These are phyloP conservation scores for Lutjanus erythropterus DNA, from an alignment of 2,113 vertebrate species.

Conservation along the genomic window DNA sequence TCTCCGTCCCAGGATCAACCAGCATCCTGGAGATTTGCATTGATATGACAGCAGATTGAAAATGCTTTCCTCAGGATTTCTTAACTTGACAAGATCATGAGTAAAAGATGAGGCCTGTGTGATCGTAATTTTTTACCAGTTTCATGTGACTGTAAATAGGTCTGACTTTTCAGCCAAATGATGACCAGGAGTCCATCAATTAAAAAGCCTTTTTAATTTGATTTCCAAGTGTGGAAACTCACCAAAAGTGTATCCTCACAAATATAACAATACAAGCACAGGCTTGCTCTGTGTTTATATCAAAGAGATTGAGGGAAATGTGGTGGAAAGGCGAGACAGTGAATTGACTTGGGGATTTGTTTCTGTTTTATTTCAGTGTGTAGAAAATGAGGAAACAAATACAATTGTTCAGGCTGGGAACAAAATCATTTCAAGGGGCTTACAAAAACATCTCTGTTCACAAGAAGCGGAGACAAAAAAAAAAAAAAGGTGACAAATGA, in stretches of 20 bases:
- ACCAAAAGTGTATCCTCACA: neutral
- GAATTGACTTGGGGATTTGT: slow-evolving; percentile 49
- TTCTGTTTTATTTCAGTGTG: slow-evolving; percentile 34
- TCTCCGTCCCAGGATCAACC: slow-evolving; percentile 30
- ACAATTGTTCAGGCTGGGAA: slow-evolving; percentile 10
- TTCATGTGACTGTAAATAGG: slow-evolving; percentile 7
- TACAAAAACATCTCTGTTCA: slow-evolving; percentile 7
- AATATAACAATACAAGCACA: neutral
- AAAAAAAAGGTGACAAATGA: neutral
- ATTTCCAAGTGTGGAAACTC: neutral
- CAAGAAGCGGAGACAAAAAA: neutral
- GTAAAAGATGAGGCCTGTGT: slow-evolving; percentile 22
- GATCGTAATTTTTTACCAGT: slow-evolving; percentile 12
- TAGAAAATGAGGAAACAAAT: slow-evolving; percentile 45
- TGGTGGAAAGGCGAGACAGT: slow-evolving; percentile 14
- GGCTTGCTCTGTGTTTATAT: too few species aligned
- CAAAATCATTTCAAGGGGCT: neutral
- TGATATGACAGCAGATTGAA: slow-evolving; percentile 31
- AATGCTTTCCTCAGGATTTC: slow-evolving; percentile 45
- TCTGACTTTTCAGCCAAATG: neutral
- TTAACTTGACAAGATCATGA: slow-evolving; percentile 32
- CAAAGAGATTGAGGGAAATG: slow-evolving; percentile 40
- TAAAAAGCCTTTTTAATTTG: slow-evolving; percentile 8
- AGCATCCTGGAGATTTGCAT: slow-evolving; percentile 46
- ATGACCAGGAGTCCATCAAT: neutral